Conservation (phyloP, 2,888 invertebrate genomes). For the Dryocosmus kuriphilus region DNA sequence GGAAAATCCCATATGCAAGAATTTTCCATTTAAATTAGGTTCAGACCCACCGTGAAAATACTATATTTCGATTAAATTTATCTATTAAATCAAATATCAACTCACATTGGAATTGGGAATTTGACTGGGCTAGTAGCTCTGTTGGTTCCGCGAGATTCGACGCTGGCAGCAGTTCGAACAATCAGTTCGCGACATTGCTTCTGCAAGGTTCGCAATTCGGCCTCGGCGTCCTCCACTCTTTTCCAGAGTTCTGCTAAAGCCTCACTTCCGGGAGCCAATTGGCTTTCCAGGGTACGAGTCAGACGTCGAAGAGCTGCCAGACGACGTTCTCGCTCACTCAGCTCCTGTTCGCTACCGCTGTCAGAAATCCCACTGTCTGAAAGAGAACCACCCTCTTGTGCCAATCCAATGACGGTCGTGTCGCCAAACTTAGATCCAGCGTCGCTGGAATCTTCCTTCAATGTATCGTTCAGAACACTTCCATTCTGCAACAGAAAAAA, state of each 20-base stretch:
- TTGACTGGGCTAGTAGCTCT: conserved; percentile 48
- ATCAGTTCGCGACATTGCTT: conserved; percentile 84
- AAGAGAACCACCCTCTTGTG: conserved; percentile 82
- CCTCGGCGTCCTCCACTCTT: conserved; percentile 86
- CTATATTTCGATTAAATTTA: no score
- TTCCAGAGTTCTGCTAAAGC: conserved; percentile 83
- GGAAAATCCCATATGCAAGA: no score
- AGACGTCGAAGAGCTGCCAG: conserved; percentile 84
- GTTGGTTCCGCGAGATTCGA: conserved; percentile 70
- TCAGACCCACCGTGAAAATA: no score
- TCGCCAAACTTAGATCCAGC: conserved; percentile 63
- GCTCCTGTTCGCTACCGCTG: conserved; percentile 85
- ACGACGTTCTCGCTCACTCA: conserved; percentile 83
- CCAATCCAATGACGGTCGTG: conserved; percentile 64
- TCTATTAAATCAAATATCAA: conserved; percentile 55
- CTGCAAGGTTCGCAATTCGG: conserved; percentile 84
- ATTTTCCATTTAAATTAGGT: no score
- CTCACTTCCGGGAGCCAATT: conserved; percentile 83
- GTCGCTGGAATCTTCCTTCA: conserved; percentile 48
- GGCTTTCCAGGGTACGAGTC: conserved; percentile 84
- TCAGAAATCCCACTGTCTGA: conserved; percentile 90
- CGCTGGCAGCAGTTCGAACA: conserved; percentile 80
- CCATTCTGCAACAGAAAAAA: conserved; percentile 60
- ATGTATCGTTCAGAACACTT: conserved; percentile 40
- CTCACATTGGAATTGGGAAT: conserved; percentile 65